A percentile compares a stretch with the other conserved stretches of the same genome.
Conservation (phyloP, 2,888 invertebrate genomes). For the Eutolmus rufibarbis region DNA sequence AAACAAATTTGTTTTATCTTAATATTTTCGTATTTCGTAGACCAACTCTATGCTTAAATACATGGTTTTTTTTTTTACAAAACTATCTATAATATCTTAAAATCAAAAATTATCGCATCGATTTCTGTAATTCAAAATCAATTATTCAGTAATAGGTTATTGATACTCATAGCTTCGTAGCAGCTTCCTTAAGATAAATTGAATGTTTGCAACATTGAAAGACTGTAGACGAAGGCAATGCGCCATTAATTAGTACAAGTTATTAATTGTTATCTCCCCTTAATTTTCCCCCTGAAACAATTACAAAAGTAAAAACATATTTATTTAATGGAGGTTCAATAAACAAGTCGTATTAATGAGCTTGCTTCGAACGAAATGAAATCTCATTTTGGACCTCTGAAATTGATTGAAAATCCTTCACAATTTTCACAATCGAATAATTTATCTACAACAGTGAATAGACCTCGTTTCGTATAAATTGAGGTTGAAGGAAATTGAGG, state of each 20-base stretch:
- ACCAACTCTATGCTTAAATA: too few relatives aligned
- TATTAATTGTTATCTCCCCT: too few relatives aligned
- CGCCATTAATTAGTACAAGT: too few relatives aligned
- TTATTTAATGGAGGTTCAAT: background rate
- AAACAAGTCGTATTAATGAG: background rate
- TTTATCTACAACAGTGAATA: constrained; percentile 29
- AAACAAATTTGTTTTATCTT: too few relatives aligned
- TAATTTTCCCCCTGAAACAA: background rate
- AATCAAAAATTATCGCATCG: too few relatives aligned
- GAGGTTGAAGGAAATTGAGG: constrained; percentile 23
- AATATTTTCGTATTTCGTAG: too few relatives aligned
- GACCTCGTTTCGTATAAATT: constrained; percentile 24
- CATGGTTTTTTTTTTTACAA: too few relatives aligned
- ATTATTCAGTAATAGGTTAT: too few relatives aligned
- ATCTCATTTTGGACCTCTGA: background rate
- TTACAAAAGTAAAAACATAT: background rate
- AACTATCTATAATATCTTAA: too few relatives aligned
- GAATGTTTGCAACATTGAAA: background rate
- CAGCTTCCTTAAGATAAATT: background rate
- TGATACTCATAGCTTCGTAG: too few relatives aligned
- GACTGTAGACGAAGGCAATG: too few relatives aligned
- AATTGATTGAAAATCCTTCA: constrained; percentile 33
- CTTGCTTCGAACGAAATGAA: background rate
- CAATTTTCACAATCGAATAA: constrained; percentile 34
- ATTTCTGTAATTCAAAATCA: too few relatives aligned